Evolutionary conservation across 2,797 vertebrate genomes (phyloP).

Genomic region (Ptychadena robeensis): DNA sequence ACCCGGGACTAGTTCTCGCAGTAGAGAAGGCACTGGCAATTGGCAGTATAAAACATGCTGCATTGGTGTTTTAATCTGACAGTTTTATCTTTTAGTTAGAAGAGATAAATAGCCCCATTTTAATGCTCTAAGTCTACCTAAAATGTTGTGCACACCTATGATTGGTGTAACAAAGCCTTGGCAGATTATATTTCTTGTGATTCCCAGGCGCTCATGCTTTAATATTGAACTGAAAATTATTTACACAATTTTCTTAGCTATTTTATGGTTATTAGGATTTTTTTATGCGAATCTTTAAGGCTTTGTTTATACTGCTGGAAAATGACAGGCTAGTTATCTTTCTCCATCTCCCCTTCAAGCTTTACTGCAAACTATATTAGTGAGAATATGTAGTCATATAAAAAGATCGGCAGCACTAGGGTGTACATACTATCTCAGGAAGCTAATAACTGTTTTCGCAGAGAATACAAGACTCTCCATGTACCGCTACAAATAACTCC

Average conservation of each 20-base stretch:
- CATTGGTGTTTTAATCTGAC: neutral
- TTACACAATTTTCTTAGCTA: slow-evolving; percentile 4
- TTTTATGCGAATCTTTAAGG: slow-evolving; percentile 18
- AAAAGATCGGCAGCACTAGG: slow-evolving; percentile 30
- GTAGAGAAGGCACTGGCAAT: neutral
- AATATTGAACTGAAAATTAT: neutral
- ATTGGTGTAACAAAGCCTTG: neutral
- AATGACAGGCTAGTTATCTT: slow-evolving; percentile 33
- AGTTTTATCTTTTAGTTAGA: neutral
- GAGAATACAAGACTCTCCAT: slow-evolving; percentile 26
- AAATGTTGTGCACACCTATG: neutral
- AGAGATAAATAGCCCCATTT: neutral
- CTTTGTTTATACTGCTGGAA: slow-evolving; percentile 18
- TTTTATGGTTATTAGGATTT: slow-evolving; percentile 22
- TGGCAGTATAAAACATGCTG: neutral
- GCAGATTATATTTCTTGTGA: neutral
- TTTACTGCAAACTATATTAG: slow-evolving; percentile 48
- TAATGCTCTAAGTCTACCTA: neutral
- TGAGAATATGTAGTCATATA: slow-evolving; percentile 38
- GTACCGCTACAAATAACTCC: slow-evolving; percentile 43
- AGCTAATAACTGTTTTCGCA: slow-evolving; percentile 37
- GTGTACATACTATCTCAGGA: slow-evolving; percentile 10
- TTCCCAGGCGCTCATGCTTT: neutral
- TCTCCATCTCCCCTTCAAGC: slow-evolving; percentile 11
- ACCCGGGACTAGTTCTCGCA: too few species aligned